Conservation (phyloP, 1,140 invertebrate species). For the Drosophila kohkoa region DNA sequence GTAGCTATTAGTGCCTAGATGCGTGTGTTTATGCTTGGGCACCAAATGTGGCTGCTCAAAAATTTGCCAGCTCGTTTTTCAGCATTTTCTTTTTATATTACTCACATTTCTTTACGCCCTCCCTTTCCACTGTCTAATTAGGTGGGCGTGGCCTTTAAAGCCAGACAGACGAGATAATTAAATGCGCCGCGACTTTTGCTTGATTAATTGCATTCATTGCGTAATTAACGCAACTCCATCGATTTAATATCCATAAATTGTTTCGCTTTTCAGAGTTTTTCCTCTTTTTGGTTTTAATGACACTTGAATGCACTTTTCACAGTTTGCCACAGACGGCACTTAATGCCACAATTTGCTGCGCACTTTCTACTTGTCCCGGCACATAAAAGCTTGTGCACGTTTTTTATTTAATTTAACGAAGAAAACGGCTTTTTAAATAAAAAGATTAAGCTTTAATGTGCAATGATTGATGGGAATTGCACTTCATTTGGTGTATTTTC, state of each 20-base stretch:
- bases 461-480: too few species aligned
- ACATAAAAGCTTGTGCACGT: neutral
- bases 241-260: conserved; percentile 73
- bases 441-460: neutral
- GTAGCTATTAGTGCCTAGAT: conserved; percentile 14
- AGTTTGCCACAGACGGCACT: conserved; percentile 42
- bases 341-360: conserved; percentile 46
- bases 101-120: conserved; percentile 9
- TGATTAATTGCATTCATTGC: conserved; percentile 37
- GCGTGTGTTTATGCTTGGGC: conserved; percentile 22
- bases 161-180: neutral
- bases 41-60: conserved; percentile 46
- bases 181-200: conserved; percentile 28
- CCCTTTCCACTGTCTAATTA: conserved; percentile 25
- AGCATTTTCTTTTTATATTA: conserved; percentile 50
- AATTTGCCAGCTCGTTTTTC: conserved; percentile 41
- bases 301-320: conserved; percentile 28
- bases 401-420: conserved; percentile 1
- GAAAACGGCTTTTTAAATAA: neutral
- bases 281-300: conserved; percentile 58
- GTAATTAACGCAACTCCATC: conserved; percentile 68
- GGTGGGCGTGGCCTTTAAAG: conserved; percentile 43
- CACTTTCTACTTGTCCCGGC: conserved; percentile 14
- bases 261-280: conserved; percentile 42
- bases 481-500: too few species aligned